Conservation (phyloP, 2,888 invertebrate genomes). For the Drosophila incognita region DNA sequence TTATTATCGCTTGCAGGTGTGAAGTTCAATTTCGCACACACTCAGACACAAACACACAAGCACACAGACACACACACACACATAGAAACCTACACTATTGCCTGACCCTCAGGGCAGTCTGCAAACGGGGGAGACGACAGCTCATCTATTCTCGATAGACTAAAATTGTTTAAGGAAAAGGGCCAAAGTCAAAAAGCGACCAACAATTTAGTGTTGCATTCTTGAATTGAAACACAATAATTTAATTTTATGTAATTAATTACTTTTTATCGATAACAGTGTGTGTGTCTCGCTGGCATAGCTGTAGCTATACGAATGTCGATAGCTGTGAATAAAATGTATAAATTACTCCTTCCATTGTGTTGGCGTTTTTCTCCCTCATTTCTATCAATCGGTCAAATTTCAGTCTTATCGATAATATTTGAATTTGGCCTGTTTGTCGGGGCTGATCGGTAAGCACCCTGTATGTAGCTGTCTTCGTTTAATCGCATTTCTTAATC, state of each 20-base stretch:
- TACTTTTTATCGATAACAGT: not conserved
- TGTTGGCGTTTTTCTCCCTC: not conserved
- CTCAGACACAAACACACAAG: not conserved
- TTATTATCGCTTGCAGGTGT: constrained; percentile 23
- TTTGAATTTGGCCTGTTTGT: not conserved
- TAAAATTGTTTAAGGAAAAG: not conserved
- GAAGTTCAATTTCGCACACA: constrained; percentile 18
- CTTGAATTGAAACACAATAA: not conserved
- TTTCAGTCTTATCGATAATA: not conserved
- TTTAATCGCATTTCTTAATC: not conserved
- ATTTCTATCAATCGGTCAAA: not conserved
- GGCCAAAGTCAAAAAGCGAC: not conserved
- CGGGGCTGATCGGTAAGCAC: not conserved
- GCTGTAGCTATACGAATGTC: not conserved
- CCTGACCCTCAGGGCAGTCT: constrained; percentile 9
- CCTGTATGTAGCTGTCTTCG: not conserved
- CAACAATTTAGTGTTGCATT: not conserved
- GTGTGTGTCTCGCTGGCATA: not conserved
- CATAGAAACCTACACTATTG: not conserved
- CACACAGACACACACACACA: not conserved
- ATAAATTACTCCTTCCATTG: not conserved
- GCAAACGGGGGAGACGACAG: constrained; percentile 25
- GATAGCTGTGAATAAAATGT: not conserved
- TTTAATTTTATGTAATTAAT: not conserved
- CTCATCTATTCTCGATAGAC: constrained; percentile 40